phyloP scores from a whole-genome alignment of 2,113 vertebrate species.

The Gymnocephalus cernua region DNA sequence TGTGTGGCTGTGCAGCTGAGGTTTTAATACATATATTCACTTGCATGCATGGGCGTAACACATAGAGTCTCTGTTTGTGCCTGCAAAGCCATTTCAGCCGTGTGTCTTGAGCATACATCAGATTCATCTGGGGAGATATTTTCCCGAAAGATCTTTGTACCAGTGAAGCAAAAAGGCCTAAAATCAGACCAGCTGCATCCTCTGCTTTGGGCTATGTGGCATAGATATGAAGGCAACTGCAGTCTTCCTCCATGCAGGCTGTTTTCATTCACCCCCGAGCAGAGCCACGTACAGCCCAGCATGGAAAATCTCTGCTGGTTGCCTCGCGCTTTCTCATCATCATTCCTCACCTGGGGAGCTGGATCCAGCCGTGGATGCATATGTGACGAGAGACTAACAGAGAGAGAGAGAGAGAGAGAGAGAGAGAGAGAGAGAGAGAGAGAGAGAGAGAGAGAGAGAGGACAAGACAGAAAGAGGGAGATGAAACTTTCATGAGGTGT shows the following conservation, averaged over 20 bases:
- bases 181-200: slow-evolving; percentile 58
- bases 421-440: slow-evolving; percentile 33
- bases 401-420: background rate
- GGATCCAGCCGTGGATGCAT: slow-evolving; percentile 57
- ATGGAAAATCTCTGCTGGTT: slow-evolving; percentile 66
- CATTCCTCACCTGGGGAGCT: slow-evolving; percentile 76
- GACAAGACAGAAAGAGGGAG: slow-evolving; percentile 3
- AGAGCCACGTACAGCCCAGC: slow-evolving; percentile 42
- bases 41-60: background rate
- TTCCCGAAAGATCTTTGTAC: slow-evolving; percentile 51
- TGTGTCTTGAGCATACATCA: slow-evolving; percentile 28
- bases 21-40: slow-evolving; percentile 35
- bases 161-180: slow-evolving; percentile 54
- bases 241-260: slow-evolving; percentile 27
- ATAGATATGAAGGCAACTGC: slow-evolving; percentile 62
- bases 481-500: slow-evolving; percentile 81
- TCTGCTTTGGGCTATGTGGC: slow-evolving; percentile 55
- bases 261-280: slow-evolving; percentile 62
- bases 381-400: slow-evolving; percentile 41
- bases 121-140: slow-evolving; percentile 40
- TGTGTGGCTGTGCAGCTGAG: slow-evolving; percentile 3
- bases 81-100: slow-evolving; percentile 38
- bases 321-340: slow-evolving; percentile 73
- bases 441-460: slow-evolving; percentile 4
- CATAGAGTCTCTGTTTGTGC: slow-evolving; percentile 8